Evolutionary conservation across 2,888 invertebrate species (phyloP).

Genomic region (Rugalucina vietnamica): DNA sequence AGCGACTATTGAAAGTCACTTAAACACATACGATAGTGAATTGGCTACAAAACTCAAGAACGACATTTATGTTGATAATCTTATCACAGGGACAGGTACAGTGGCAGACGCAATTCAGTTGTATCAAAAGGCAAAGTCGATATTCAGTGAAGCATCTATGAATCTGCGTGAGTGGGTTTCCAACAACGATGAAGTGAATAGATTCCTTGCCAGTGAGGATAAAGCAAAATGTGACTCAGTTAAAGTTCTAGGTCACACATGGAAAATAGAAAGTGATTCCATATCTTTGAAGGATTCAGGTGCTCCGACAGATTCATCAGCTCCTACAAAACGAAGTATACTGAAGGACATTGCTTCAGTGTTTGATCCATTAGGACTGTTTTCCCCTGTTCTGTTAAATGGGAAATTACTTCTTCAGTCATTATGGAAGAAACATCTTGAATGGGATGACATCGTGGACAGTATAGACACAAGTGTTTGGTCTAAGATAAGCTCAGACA

Average conservation of each 20-base stretch:
- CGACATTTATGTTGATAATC: not conserved
- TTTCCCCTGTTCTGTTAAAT: constrained; percentile 8
- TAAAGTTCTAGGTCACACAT: constrained; percentile 18
- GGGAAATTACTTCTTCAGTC: constrained; percentile 29
- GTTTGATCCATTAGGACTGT: constrained; percentile 31
- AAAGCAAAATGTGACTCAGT: not conserved
- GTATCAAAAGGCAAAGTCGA: constrained; percentile 20
- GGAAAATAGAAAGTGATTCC: constrained; percentile 11
- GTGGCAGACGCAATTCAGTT: not conserved
- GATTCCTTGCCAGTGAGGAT: not conserved
- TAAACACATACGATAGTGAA: not conserved
- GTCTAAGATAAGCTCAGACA: not conserved
- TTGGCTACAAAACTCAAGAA: not conserved
- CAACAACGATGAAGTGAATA: constrained; percentile 14
- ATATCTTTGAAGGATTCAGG: not conserved
- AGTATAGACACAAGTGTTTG: not conserved
- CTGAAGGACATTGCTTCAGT: constrained; percentile 17
- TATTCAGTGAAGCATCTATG: constrained; percentile 39
- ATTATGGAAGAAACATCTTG: constrained; percentile 16
- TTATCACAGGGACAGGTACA: constrained; percentile 14
- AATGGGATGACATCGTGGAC: constrained; percentile 24
- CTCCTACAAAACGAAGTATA: constrained; percentile 15
- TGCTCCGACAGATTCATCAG: not conserved
- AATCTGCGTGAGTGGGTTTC: constrained; percentile 36
- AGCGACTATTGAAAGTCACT: not conserved